Base-by-base conservation (phyloP, 2,888 invertebrate species). In the Busseola fusca region DNA sequence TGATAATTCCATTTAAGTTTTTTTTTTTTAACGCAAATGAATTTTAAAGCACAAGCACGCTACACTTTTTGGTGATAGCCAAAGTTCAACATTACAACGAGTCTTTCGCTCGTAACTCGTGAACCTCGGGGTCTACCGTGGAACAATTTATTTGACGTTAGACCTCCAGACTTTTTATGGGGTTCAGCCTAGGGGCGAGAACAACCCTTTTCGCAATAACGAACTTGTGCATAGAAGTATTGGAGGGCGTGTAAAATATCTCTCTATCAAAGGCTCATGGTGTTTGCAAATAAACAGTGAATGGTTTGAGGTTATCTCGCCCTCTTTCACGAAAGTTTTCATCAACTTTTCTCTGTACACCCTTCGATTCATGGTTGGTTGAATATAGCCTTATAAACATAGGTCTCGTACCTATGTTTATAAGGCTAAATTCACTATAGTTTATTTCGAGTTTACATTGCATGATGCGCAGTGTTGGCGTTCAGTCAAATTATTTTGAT, bases 141-240 rank as follows among this genome's bases (percentile, higher is more conserved):
- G 57, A 78, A 84, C 89, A 90, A 91, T 91, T 91, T 91, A 90
- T 91, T 89, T 88, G 85, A 77, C 87, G 88, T 91, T 91, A 90
- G 86, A 83, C 86, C 88, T 74, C 69, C 67, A 77, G 72, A 76
- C 78, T 82, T 77, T 79, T 81, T 84, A 75, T 70, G 71, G 72
- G 66, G 69, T 52, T 40, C 52, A 34, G 68, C 63, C 72, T 65
- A 68, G 72, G 72, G 81, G 74, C 64, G 73, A 68, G 67, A 76
- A 81, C 83, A 85, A 80, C 84, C 85, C 86, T 82, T 83, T 82
- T 77, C 63, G 76, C 70, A 83, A 81, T 82, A 84, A 82, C 85
- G 69, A 72, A 84, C 78, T 85, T 77, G 66, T 75, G 74, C 81
- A 80, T 72, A 72, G 80, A 83, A 50, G 75, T 69, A 78, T 80